Evolutionary conservation across 2,113 vertebrate species (phyloP).

Genomic region (Urocolius indicus): DNA sequence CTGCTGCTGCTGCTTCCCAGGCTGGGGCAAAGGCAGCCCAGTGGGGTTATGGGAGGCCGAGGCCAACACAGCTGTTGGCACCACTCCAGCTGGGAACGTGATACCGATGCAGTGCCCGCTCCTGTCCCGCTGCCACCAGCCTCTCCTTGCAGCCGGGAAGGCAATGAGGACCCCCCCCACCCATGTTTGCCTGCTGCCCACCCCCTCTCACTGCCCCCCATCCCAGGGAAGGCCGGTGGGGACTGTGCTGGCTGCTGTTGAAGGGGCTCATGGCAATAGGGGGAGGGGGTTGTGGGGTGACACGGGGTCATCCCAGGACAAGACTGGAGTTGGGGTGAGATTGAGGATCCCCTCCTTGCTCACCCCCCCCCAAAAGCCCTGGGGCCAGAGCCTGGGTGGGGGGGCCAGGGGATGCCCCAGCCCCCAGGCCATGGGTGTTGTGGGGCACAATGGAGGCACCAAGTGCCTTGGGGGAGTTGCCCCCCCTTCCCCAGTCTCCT

Average conservation of each 20-base stretch:
- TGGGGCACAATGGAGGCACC: rapidly evolving
- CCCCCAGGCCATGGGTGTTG: background rate
- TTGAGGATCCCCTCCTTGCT: background rate
- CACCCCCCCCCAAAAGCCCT: background rate
- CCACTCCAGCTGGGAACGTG: conserved; percentile 18
- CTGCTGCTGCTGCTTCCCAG: background rate
- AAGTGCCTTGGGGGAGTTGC: background rate
- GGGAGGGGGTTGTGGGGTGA: rapidly evolving
- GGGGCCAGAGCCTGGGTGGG: rapidly evolving
- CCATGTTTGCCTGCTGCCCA: rapidly evolving
- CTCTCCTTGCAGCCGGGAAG: background rate
- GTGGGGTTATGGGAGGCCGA: background rate
- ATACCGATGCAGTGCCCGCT: background rate
- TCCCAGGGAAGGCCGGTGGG: rapidly evolving
- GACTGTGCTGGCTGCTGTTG: rapidly evolving
- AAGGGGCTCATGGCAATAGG: background rate
- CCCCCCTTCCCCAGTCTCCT: background rate
- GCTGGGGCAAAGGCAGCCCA: too few relatives aligned
- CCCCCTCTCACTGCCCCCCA: background rate
- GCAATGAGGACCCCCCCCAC: background rate
- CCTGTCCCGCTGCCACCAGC: background rate
- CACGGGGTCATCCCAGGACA: background rate
- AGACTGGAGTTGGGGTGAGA: background rate
- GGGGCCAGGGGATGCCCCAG: background rate
- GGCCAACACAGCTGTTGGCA: conserved; percentile 2